phyloP scores from a whole-genome alignment of 2,888 invertebrate species.

The Netelia melanura region DNA sequence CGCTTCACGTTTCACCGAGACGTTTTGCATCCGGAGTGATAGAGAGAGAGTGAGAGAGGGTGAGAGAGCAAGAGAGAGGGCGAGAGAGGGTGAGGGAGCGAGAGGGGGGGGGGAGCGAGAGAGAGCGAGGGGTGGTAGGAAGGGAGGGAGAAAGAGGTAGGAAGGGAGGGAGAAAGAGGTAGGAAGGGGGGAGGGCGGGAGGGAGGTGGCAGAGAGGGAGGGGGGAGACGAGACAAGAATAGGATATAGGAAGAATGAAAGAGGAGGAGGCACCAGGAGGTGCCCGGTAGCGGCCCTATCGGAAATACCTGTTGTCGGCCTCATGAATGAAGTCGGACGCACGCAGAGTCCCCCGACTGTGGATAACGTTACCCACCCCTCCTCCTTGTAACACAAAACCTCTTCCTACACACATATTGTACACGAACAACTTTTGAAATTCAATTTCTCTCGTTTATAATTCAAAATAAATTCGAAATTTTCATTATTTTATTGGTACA shows the following conservation, averaged over 20 bases:
- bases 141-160: too few relatives aligned
- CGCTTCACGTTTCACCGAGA: slow-evolving; percentile 39
- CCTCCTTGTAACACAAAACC: slow-evolving; percentile 31
- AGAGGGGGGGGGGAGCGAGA: too few relatives aligned
- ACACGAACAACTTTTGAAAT: too few relatives aligned
- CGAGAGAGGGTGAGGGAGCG: not conserved
- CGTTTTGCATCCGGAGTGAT: slow-evolving; percentile 45
- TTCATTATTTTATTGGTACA: too few relatives aligned
- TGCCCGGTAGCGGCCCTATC: slow-evolving; percentile 70
- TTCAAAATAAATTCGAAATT: too few relatives aligned
- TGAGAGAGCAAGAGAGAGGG: not conserved
- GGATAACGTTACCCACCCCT: slow-evolving; percentile 16
- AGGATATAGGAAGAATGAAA: slow-evolving; percentile 38
- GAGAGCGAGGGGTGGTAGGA: too few relatives aligned
- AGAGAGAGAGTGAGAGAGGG: slow-evolving; percentile 3
- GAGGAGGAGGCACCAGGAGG: slow-evolving; percentile 61
- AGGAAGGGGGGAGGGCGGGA: too few relatives aligned
- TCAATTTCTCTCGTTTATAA: too few relatives aligned
- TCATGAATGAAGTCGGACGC: slow-evolving; percentile 73
- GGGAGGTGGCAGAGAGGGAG: too few relatives aligned
- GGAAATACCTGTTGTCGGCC: slow-evolving; percentile 79
- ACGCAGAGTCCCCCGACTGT: slow-evolving; percentile 29
- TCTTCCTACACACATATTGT: slow-evolving; percentile 17
- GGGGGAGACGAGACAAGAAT: slow-evolving; percentile 1
- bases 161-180: too few relatives aligned